phyloP scores from a whole-genome alignment of 2,797 vertebrate genomes.

The Crenuchus spilurus region DNA sequence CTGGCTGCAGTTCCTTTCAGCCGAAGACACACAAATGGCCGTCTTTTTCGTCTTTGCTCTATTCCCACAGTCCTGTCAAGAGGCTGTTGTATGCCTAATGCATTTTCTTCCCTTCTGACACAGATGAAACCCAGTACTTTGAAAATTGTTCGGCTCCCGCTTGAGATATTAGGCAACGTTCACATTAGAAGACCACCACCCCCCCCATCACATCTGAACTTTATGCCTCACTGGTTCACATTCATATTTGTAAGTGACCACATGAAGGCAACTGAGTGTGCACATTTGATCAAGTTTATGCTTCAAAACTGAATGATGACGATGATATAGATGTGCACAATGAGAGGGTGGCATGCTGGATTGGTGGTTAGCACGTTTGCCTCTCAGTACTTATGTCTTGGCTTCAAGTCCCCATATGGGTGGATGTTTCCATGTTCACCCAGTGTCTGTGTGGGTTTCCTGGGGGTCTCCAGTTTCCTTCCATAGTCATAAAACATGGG shows the following conservation, averaged over 20 bases:
- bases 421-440: too few relatives aligned
- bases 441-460: too few relatives aligned
- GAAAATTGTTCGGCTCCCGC: constrained; percentile 61
- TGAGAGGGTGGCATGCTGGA: too few relatives aligned
- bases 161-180: constrained; percentile 43
- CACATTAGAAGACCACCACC: neutral
- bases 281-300: too few relatives aligned
- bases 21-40: constrained; percentile 61
- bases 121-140: constrained; percentile 60
- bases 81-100: constrained; percentile 53
- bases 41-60: constrained; percentile 53
- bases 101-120: constrained; percentile 52
- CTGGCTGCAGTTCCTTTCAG: constrained; percentile 57
- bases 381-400: too few relatives aligned
- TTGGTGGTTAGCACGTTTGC: too few relatives aligned
- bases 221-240: neutral
- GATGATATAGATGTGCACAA: constrained; percentile 60
- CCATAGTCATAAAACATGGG: too few relatives aligned
- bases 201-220: neutral
- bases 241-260: neutral
- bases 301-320: too few relatives aligned
- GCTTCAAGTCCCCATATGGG: too few relatives aligned
- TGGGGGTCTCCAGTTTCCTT: too few relatives aligned
- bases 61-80: constrained; percentile 60
- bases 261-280: too few relatives aligned